These are phyloP conservation scores for Chrysolina americana DNA, from an alignment of 2,888 invertebrate genomes.

Conservation along the genomic window DNA sequence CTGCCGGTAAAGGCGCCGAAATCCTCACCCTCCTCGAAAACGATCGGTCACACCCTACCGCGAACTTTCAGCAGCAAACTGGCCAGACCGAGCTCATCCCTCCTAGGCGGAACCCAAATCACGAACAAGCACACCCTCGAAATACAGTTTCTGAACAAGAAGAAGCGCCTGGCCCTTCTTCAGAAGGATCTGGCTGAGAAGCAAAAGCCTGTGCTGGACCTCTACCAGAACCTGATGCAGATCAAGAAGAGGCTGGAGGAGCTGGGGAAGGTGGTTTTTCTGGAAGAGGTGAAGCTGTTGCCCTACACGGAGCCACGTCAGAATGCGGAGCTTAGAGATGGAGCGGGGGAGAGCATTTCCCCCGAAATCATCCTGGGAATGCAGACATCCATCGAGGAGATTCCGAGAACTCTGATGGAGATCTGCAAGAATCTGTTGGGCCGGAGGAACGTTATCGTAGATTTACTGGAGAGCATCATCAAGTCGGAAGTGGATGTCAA, in stretches of 20 bases:
- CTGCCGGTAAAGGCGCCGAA: slow-evolving; percentile 51
- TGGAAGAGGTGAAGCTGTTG: slow-evolving; percentile 61
- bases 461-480: slow-evolving; percentile 59
- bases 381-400: slow-evolving; percentile 62
- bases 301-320: slow-evolving; percentile 40
- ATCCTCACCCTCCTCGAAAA: slow-evolving; percentile 37
- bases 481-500: slow-evolving; percentile 57
- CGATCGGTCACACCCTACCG: slow-evolving; percentile 36
- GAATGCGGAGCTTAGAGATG: slow-evolving; percentile 20
- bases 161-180: slow-evolving; percentile 60
- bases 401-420: slow-evolving; percentile 61
- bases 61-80: slow-evolving; percentile 31
- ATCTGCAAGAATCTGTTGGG: slow-evolving; percentile 63
- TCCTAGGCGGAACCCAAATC: slow-evolving; percentile 37
- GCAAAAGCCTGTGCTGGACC: slow-evolving; percentile 64
- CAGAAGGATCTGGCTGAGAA: slow-evolving; percentile 63
- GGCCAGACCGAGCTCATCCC: slow-evolving; percentile 40
- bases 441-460: slow-evolving; percentile 59
- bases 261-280: slow-evolving; percentile 60
- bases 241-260: slow-evolving; percentile 65
- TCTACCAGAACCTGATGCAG: slow-evolving; percentile 63
- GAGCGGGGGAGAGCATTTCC: slow-evolving; percentile 48
- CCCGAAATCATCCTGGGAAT: slow-evolving; percentile 56
- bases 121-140: slow-evolving; percentile 62
- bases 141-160: slow-evolving; percentile 65